Evolutionary conservation across 1,140 invertebrate species (phyloP).

Genomic region (Elymnias hypermnestra): DNA sequence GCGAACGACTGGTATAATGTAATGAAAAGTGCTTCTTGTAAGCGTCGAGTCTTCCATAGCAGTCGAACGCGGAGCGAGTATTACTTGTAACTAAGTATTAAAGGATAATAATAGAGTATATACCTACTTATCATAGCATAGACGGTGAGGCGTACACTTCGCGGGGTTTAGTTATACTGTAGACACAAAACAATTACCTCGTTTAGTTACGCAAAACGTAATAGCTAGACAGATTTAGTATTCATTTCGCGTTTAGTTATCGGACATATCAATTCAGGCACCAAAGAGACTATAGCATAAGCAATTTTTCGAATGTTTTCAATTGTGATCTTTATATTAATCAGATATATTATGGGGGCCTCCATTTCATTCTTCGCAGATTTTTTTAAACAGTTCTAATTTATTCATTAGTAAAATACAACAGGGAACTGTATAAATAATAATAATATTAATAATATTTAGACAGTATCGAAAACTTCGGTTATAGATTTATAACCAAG

Average conservation of each 20-base stretch:
- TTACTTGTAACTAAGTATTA: constrained; percentile 73
- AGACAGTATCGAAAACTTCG: too few species aligned
- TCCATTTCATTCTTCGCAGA: constrained; percentile 15
- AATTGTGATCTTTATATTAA: constrained; percentile 50
- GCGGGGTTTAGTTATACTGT: constrained; percentile 51
- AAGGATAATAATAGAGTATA: constrained; percentile 73
- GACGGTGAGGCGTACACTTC: constrained; percentile 29
- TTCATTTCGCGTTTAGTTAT: constrained; percentile 71
- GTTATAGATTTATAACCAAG: too few species aligned
- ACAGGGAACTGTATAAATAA: too few species aligned
- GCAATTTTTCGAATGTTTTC: constrained; percentile 58
- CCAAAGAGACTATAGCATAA: constrained; percentile 70
- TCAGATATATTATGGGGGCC: constrained; percentile 30
- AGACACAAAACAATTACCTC: constrained; percentile 72
- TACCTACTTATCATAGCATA: constrained; percentile 55
- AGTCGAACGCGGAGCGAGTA: constrained; percentile 57
- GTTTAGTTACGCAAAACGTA: constrained; percentile 63
- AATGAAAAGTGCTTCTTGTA: constrained; percentile 68
- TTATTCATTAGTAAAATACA: too few species aligned
- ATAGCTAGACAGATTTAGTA: constrained; percentile 60
- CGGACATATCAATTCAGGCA: constrained; percentile 74
- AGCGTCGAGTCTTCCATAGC: constrained; percentile 74
- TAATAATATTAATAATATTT: too few species aligned
- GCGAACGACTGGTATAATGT: constrained; percentile 59
- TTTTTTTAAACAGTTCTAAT: too few species aligned